These are phyloP conservation scores for Falco biarmicus DNA, from an alignment of 2,797 vertebrate species.

Conservation along the genomic window DNA sequence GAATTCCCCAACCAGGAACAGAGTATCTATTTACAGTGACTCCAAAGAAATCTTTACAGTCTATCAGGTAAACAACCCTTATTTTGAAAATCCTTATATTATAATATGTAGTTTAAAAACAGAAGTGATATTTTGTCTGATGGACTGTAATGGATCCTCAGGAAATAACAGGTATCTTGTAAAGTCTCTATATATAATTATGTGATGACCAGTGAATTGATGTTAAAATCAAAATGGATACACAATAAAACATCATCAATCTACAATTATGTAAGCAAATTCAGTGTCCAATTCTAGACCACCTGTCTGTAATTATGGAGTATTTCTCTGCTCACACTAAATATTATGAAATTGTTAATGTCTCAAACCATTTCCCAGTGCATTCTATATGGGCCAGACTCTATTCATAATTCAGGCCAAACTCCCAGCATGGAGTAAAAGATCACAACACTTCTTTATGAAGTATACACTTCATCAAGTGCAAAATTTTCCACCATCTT, in stretches of 20 bases:
- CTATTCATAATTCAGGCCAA: background rate
- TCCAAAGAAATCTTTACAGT: background rate
- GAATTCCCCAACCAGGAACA: background rate
- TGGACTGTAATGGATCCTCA: background rate
- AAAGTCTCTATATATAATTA: slow-evolving; percentile 24
- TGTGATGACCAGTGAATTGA: background rate
- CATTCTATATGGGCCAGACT: background rate
- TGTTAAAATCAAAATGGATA: slow-evolving; percentile 22
- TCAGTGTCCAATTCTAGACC: background rate
- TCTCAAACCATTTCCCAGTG: background rate
- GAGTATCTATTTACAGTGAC: background rate
- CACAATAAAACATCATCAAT: background rate
- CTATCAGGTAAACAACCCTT: slow-evolving; percentile 9
- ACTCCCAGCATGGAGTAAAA: background rate
- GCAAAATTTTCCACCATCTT: background rate
- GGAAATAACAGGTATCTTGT: slow-evolving; percentile 27
- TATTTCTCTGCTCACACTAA: background rate
- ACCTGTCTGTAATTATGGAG: slow-evolving; percentile 19
- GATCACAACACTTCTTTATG: background rate
- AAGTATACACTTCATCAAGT: background rate
- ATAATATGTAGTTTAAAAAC: background rate
- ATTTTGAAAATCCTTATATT: background rate
- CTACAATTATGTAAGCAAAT: background rate
- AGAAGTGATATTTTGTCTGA: slow-evolving; percentile 8
- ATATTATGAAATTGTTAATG: background rate